Evolutionary conservation across 2,113 vertebrate genomes (phyloP).

Genomic region (Leptodactylus fuscus): DNA sequence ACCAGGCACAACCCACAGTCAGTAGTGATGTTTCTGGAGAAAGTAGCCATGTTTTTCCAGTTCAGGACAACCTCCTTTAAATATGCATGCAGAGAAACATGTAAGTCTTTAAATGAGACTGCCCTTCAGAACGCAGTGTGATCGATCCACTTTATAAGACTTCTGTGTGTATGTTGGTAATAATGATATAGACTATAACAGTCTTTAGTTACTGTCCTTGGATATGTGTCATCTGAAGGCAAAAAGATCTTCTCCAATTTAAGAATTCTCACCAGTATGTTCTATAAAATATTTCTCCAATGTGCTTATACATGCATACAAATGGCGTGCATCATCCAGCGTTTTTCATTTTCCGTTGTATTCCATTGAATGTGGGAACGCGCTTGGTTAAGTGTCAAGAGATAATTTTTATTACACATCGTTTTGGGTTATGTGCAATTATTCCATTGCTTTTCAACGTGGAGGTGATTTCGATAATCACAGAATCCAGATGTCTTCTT

Average conservation of each 20-base stretch:
- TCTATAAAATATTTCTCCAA: background rate
- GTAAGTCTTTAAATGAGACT: too few relatives aligned
- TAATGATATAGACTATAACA: background rate
- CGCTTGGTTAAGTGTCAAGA: background rate
- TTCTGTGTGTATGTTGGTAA: too few relatives aligned
- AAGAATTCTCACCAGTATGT: background rate
- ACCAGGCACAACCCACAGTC: too few relatives aligned
- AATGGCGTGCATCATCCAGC: background rate
- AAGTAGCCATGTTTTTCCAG: too few relatives aligned
- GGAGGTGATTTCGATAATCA: slow-evolving; percentile 24
- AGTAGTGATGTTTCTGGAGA: too few relatives aligned
- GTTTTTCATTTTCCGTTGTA: background rate
- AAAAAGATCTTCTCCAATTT: background rate
- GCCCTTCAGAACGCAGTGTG: too few relatives aligned
- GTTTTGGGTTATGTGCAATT: slow-evolving; percentile 56
- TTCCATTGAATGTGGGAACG: background rate
- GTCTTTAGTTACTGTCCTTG: background rate
- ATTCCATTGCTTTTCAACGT: slow-evolving; percentile 32
- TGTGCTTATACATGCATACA: background rate
- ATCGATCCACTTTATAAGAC: background rate
- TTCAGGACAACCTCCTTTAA: too few relatives aligned
- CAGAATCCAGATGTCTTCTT: slow-evolving; percentile 38
- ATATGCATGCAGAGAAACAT: too few relatives aligned
- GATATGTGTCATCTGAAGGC: background rate
- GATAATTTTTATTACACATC: background rate